These are phyloP conservation scores for Colius striatus DNA, from an alignment of 2,113 vertebrate genomes.

Conservation along the genomic window DNA sequence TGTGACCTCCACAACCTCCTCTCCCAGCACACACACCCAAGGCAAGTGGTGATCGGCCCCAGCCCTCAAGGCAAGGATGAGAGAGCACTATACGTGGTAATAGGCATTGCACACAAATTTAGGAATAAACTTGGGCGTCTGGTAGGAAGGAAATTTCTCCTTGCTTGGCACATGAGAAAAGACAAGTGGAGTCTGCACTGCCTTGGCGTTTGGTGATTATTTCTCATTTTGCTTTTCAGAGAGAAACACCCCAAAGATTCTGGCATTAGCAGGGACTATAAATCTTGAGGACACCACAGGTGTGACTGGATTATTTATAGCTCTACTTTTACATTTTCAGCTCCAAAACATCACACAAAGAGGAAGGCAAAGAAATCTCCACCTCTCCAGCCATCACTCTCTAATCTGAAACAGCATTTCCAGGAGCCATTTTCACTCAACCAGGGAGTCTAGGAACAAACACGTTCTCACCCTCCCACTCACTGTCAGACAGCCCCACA, in stretches of 20 bases:
- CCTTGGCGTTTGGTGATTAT: not conserved
- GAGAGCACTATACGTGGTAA: not conserved
- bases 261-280: constrained; percentile 61
- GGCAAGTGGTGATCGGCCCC: not conserved
- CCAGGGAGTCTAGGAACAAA: constrained; percentile 47
- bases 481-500: constrained; percentile 48
- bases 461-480: constrained; percentile 62
- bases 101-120: not conserved
- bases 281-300: constrained; percentile 71
- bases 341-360: constrained; percentile 76
- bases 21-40: not conserved
- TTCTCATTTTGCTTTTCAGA: constrained; percentile 46
- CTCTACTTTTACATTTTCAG: constrained; percentile 70
- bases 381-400: constrained; percentile 41
- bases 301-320: constrained; percentile 81
- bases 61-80: not conserved
- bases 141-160: not conserved
- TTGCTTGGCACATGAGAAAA: not conserved
- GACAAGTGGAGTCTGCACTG: not conserved
- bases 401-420: constrained; percentile 68
- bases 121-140: not conserved
- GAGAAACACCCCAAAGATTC: constrained; percentile 51
- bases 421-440: constrained; percentile 69
- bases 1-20: constrained; percentile 21
- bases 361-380: constrained; percentile 75